phyloP scores from a whole-genome alignment of 1,140 invertebrate species.

The Harlomillsia oculata region DNA sequence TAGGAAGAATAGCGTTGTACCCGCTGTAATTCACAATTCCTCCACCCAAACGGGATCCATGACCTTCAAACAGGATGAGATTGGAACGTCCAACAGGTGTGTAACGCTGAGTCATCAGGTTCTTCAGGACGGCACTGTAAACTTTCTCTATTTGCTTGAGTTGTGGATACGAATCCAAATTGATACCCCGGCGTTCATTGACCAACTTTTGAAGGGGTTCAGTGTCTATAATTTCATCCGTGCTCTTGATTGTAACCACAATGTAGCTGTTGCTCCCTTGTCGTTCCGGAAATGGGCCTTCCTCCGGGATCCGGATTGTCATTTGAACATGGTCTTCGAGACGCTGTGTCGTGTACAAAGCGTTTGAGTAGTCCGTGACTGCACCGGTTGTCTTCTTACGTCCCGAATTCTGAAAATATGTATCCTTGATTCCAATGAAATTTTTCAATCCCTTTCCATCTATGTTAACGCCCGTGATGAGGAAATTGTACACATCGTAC shows the following conservation, averaged over 20 bases:
- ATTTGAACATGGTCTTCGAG: neutral
- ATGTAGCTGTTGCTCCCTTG: no score
- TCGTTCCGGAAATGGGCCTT: neutral
- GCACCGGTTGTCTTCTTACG: neutral
- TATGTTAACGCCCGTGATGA: neutral
- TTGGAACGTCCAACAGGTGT: conserved; percentile 1
- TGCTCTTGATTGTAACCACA: neutral
- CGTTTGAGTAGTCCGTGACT: neutral
- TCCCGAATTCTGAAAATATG: neutral
- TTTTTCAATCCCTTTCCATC: neutral
- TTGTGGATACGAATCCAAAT: neutral
- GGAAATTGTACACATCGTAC: neutral
- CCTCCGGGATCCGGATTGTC: neutral
- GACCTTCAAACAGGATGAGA: conserved; percentile 2
- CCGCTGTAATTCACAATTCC: conserved; percentile 11
- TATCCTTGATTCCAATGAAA: no score
- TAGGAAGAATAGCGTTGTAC: conserved; percentile 3
- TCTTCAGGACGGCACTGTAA: neutral
- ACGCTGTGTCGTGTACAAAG: neutral
- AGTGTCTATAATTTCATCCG: neutral
- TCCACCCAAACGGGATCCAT: neutral
- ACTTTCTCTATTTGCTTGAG: neutral
- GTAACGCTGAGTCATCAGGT: neutral
- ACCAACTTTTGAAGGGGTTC: neutral
- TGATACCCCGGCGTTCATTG: neutral